These are phyloP conservation scores for Athetis lepigone DNA, from an alignment of 2,888 invertebrate genomes.

Conservation along the genomic window DNA sequence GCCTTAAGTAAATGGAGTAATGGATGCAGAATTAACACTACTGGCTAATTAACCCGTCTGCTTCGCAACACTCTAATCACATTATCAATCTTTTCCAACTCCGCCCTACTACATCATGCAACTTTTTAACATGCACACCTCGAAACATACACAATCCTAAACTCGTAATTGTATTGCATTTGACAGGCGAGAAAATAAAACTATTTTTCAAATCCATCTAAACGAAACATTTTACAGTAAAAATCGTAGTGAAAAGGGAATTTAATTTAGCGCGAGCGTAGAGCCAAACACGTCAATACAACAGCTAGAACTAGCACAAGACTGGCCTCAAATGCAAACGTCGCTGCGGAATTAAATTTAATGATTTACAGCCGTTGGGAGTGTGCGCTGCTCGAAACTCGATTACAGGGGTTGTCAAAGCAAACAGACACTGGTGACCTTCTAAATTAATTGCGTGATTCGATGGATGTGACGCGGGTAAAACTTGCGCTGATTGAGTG, in stretches of 20 bases:
- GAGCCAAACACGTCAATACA: constrained; percentile 60
- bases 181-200: constrained; percentile 40
- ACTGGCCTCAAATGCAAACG: constrained; percentile 71
- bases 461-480: constrained; percentile 67
- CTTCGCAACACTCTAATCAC: constrained; percentile 16
- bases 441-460: constrained; percentile 78
- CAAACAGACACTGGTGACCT: constrained; percentile 73
- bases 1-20: constrained; percentile 7
- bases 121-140: constrained; percentile 20
- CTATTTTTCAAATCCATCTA: constrained; percentile 45
- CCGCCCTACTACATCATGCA: constrained; percentile 22
- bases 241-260: constrained; percentile 51
- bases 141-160: constrained; percentile 20
- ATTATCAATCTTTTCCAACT: constrained; percentile 33
- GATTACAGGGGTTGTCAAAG: constrained; percentile 77
- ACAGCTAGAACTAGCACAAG: constrained; percentile 59
- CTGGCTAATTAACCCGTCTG: constrained; percentile 14
- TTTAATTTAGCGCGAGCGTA: constrained; percentile 51
- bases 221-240: constrained; percentile 46
- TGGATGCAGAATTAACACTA: constrained; percentile 29
- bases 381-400: constrained; percentile 68
- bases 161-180: constrained; percentile 22
- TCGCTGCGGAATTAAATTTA: constrained; percentile 76
- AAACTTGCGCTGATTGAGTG: constrained; percentile 70
- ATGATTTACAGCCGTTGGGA: constrained; percentile 75